These are phyloP conservation scores for Geopemphigus sp. DNA, from an alignment of 1,140 invertebrate species.

Conservation along the genomic window DNA sequence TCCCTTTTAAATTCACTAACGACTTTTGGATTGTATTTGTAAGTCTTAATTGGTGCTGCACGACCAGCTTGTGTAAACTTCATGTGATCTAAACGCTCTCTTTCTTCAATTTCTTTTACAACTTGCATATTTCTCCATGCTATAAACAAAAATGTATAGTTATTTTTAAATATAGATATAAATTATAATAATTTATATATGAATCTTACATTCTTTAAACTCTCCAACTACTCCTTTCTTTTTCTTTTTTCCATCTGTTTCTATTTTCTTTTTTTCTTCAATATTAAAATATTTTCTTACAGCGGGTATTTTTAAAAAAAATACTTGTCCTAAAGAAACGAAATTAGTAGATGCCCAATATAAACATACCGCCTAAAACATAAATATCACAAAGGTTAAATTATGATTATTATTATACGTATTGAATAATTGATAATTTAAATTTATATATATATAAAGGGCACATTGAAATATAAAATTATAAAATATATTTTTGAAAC, in stretches of 20 bases:
- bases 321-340: constrained; percentile 82
- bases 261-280: constrained; percentile 57
- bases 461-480: too few species aligned
- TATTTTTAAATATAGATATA: not conserved
- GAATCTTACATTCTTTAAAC: constrained; percentile 78
- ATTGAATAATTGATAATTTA: too few species aligned
- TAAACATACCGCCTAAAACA: constrained; percentile 72
- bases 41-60: constrained; percentile 83
- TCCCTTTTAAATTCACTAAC: constrained; percentile 28
- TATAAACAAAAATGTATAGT: constrained; percentile 56
- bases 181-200: not conserved
- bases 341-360: constrained; percentile 90
- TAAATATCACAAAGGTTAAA: constrained; percentile 14
- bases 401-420: too few species aligned
- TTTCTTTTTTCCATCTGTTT: constrained; percentile 63
- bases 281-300: constrained; percentile 80
- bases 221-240: constrained; percentile 76
- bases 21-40: constrained; percentile 77
- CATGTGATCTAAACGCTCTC: constrained; percentile 71
- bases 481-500: too few species aligned
- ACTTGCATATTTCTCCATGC: constrained; percentile 83
- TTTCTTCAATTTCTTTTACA: constrained; percentile 71
- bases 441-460: too few species aligned
- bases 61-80: constrained; percentile 79
- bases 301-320: constrained; percentile 70